Evolutionary conservation across 2,888 invertebrate species (phyloP), one percentile per base, ranked within the genome.

Genomic region (Selenia dentaria): DNA sequence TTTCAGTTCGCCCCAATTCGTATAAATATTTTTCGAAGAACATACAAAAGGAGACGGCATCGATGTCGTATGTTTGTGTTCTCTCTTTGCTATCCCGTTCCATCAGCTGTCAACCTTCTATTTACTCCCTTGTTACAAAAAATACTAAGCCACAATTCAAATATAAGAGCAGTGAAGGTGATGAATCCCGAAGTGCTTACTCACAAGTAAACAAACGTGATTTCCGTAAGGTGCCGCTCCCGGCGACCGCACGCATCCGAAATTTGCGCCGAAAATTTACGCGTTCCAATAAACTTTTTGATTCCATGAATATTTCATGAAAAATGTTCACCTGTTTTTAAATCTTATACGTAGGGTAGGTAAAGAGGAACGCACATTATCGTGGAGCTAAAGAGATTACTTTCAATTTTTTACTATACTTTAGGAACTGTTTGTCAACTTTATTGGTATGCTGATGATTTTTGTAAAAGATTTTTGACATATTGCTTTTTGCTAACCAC

Each of bases 221-320:
- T 36, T 47, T 26, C 4, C 10, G 20, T 16, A 36, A 41, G 41
- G 40, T 32, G 41, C 9, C 26, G 29, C 22, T 32, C 8, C 16
- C 37, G n/a, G 16, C 18, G 2, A 14, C 43, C 39, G 36, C 45
- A 28, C 22, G 24, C 43, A 33, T 18, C 22, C 12, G 16, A 43
- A 38, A 40, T 33, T 22, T 31, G 27, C 33, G 6, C 10, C 26
- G 27, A 31, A 47, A 41, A 35, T 39, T 35, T 36, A 39, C 25
- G 40, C 29, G 34, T 9, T 1, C 39, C 32, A 22, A 32, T 40
- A 41, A 51, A 47, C 39, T 51, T 51, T 50, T 47, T 44, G 43
- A 44, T 40, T 51, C 47, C 28, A 47, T 51, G 43, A 47, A 51
- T 51, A 46, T 51, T 47, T 51, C 36, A 51, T 44, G 51, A 28